Percentiles rank a stretch among this genome's conserved stretches.
Conservation (phyloP, 2,888 invertebrate genomes). For the Scaptomyza parva region DNA sequence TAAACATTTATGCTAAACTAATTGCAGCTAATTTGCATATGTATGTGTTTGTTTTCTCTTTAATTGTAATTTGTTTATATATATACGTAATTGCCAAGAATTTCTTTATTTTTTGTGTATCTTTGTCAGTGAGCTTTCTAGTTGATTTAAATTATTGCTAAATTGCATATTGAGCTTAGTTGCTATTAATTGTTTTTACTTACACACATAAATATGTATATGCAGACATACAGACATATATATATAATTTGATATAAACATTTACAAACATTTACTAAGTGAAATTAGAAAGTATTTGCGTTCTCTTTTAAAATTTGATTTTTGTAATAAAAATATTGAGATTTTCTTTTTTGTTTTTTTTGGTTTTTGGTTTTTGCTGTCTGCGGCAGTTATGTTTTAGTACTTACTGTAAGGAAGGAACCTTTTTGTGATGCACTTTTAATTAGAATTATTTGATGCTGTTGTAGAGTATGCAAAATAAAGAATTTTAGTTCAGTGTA, state of each 20-base stretch:
- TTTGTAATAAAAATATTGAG: slow-evolving; percentile 25
- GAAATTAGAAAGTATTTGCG: slow-evolving; percentile 45
- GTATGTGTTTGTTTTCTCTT: slow-evolving; percentile 15
- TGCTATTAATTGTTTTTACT: slow-evolving; percentile 49
- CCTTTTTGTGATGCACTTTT: slow-evolving; percentile 52
- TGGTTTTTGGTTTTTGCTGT: slow-evolving; percentile 5
- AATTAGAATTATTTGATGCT: slow-evolving; percentile 37
- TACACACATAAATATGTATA: not conserved
- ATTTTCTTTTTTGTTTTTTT: no score
- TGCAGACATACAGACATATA: slow-evolving; percentile 6
- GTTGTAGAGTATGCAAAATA: slow-evolving; percentile 11
- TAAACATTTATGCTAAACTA: slow-evolving; percentile 40
- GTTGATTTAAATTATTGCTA: slow-evolving; percentile 36
- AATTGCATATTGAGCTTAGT: slow-evolving; percentile 64
- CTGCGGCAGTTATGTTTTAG: slow-evolving; percentile 33
- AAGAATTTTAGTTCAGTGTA: slow-evolving; percentile 18
- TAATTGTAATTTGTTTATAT: slow-evolving; percentile 16
- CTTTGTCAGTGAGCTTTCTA: slow-evolving; percentile 50
- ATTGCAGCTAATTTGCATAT: slow-evolving; percentile 57
- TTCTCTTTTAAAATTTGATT: slow-evolving; percentile 25
- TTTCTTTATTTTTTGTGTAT: slow-evolving; percentile 31
- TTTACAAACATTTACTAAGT: slow-evolving; percentile 72
- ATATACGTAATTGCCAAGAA: slow-evolving; percentile 68
- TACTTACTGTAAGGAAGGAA: slow-evolving; percentile 78
- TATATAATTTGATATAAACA: slow-evolving; percentile 26